phyloP scores from a whole-genome alignment of 2,113 vertebrate species.

The Ceyx margarethae region DNA sequence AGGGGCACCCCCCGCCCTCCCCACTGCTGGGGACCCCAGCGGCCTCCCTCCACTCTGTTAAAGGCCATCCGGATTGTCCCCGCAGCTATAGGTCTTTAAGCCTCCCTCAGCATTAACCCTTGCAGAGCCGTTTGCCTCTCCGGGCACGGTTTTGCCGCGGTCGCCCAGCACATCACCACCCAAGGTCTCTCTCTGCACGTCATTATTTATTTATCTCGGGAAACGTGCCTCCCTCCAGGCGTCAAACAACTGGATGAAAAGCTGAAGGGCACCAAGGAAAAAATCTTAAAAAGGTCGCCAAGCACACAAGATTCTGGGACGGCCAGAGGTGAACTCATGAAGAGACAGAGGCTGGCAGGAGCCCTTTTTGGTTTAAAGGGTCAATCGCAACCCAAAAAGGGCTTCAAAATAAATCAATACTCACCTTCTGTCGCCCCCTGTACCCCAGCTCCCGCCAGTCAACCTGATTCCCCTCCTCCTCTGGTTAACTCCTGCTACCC shows the following conservation, averaged over 20 bases:
- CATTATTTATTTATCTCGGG: not conserved
- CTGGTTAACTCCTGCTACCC: slow-evolving; percentile 53
- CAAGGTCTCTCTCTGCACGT: not conserved
- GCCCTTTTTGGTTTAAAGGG: not conserved
- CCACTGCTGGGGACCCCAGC: not conserved
- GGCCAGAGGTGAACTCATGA: not conserved
- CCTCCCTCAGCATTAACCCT: not conserved
- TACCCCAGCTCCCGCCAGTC: not conserved
- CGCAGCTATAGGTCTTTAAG: not conserved
- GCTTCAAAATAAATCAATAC: slow-evolving; percentile 7
- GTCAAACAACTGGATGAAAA: not conserved
- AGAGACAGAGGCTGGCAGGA: not conserved
- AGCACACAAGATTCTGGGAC: not conserved
- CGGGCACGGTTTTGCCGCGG: not conserved
- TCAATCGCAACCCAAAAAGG: slow-evolving; percentile 1
- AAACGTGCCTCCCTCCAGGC: not conserved
- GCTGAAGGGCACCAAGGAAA: not conserved
- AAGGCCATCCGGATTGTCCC: not conserved
- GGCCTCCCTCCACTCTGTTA: not conserved
- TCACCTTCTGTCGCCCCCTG: not conserved
- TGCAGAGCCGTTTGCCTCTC: not conserved
- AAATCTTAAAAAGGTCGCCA: not conserved
- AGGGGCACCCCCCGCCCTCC: slow-evolving; percentile 31
- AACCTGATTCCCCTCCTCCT: slow-evolving; percentile 42
- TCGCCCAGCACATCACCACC: not conserved